A percentile compares a stretch with the other conserved stretches of the same genome.
Conservation (phyloP, 2,888 invertebrate genomes). For the Antheraea yamamai region DNA sequence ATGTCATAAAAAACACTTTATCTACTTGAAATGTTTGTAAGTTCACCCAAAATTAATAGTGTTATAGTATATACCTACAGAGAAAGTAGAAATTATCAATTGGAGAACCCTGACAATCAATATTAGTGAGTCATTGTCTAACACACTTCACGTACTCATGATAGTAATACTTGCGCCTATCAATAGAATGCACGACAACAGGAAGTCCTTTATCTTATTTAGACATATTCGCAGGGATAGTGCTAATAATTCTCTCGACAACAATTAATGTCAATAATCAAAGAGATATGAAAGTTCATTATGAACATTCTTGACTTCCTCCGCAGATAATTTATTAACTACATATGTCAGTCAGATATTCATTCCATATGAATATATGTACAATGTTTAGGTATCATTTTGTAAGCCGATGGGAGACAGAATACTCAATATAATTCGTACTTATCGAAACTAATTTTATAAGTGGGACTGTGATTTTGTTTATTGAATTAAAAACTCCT, state of each 20-base stretch:
- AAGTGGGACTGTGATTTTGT: too few species aligned
- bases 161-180: neutral
- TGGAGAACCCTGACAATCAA: neutral
- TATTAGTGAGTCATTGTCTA: neutral
- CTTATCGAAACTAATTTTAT: neutral
- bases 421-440: neutral
- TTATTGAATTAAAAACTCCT: too few species aligned
- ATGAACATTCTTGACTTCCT: conserved; percentile 5
- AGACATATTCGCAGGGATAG: conserved; percentile 1
- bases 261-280: conserved; percentile 11
- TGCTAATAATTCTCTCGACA: conserved; percentile 5
- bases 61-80: neutral
- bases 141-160: neutral
- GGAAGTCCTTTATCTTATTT: conserved; percentile 5
- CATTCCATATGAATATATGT: neutral
- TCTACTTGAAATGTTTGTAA: neutral
- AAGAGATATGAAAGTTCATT: conserved; percentile 9
- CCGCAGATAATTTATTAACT: conserved; percentile 2
- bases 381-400: neutral
- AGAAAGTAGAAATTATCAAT: neutral
- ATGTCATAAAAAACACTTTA: neutral
- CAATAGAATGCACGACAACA: neutral
- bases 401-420: neutral
- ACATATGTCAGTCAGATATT: too few species aligned
- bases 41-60: neutral